Conservation (phyloP, 2,113 vertebrate species). For the Dryoscopus gambensis region DNA sequence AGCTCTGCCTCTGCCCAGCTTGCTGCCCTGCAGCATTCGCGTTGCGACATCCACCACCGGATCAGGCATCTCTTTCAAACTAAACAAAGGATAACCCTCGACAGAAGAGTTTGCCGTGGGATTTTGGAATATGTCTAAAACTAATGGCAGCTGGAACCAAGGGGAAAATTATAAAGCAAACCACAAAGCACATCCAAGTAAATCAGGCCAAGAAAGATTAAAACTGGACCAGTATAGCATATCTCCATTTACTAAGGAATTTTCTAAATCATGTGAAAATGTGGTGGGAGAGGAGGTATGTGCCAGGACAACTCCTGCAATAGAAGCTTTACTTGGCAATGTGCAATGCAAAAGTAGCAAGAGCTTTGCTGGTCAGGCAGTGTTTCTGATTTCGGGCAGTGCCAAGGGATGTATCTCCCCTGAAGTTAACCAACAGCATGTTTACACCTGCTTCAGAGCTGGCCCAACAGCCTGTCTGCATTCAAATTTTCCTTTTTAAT, state of each 20-base stretch:
- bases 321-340: background rate
- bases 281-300: background rate
- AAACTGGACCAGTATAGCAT: background rate
- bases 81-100: background rate
- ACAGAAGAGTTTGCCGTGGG: background rate
- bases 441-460: background rate
- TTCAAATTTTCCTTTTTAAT: background rate
- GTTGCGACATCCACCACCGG: fast-evolving
- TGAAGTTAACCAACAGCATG: background rate
- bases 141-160: background rate
- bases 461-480: background rate
- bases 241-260: background rate
- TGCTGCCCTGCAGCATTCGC: background rate
- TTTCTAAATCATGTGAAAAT: background rate
- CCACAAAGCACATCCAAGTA: background rate
- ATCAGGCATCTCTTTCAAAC: background rate
- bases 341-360: background rate
- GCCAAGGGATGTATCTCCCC: background rate
- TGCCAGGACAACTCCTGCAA: background rate
- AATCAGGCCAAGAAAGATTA: background rate
- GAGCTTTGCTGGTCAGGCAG: background rate
- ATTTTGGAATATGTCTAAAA: background rate
- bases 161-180: background rate
- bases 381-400: background rate
- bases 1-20: background rate